A percentile compares a stretch with the other conserved stretches of the same genome.
Conservation (phyloP, 2,113 vertebrate genomes). For the Cairina moschata region DNA sequence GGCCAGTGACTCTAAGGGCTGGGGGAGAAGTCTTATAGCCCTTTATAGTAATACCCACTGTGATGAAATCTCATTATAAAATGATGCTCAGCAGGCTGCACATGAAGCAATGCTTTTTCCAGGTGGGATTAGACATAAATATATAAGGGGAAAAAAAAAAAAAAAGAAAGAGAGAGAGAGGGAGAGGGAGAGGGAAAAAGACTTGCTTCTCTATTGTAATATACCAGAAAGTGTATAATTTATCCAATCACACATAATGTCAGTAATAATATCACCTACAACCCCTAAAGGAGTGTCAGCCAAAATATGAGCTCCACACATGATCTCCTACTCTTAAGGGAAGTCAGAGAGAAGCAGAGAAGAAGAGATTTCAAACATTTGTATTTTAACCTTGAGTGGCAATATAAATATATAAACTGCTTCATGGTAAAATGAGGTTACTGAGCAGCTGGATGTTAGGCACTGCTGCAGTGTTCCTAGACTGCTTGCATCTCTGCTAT, state of each 20-base stretch:
- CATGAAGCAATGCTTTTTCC: not conserved
- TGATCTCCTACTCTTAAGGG: not conserved
- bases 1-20: not conserved
- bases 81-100: not conserved
- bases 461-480: not conserved
- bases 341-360: not conserved
- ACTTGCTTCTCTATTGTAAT: not conserved
- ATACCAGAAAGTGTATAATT: not conserved
- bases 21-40: not conserved
- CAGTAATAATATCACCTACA: not conserved
- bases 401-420: not conserved
- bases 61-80: constrained; percentile 30
- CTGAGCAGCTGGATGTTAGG: not conserved
- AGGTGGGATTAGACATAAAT: not conserved
- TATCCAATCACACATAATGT: not conserved
- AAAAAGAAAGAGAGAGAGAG: no score
- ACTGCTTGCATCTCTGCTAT: not conserved
- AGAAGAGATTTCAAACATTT: not conserved
- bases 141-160: not conserved
- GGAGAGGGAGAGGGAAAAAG: not conserved
- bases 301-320: not conserved
- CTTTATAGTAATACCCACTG: not conserved
- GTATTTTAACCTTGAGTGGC: not conserved
- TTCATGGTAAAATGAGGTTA: not conserved
- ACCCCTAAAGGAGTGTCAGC: not conserved